Base-by-base conservation (phyloP, 2,888 invertebrate species). In the Mystacides longicornis region DNA sequence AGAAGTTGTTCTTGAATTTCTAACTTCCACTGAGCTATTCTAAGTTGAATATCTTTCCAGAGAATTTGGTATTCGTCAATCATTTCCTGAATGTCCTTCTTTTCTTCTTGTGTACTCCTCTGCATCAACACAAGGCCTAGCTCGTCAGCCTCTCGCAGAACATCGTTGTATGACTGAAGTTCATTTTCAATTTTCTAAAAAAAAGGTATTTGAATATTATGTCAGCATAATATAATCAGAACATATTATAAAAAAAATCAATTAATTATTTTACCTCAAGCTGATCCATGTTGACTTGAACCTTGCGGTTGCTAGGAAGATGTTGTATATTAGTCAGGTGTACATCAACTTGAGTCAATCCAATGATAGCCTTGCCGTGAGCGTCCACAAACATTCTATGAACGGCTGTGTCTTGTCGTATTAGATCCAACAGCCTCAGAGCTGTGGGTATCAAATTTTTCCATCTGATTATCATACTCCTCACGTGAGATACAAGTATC, bases 291-390 rank as follows among this genome's bases (percentile, higher is more conserved):
- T 65, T 77, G 63, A 64, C 78, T 57, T 48, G 72, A 63, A 67
- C 75, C 65, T 69, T 80, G 62, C 64, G 72, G 61, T 65, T 79
- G 64, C 62, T 70, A 0, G 80, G 73, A 1, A 87, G 72, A 63
- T 83, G 83, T 64, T 87, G 78, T 2, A 87, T 70, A 55, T 87
- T 79, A 0, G 87, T 87, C 16, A 92, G 71, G 33, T 83, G 75
- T 0, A 86, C 85, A 64, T 90, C 88, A 0, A 88, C 78, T 63
- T 83, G 82, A 0, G 85, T 85, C 20, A 91, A 69, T 2, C 82
- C 81, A 11, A 87, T 79, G 0, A 90, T 80, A 0, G 87, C 85
- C 23, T 79, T 80, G 3, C 85, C 83, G 57, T 90, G 89, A 14
- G 85, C 84, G 2, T 81, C 78, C 14, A 83, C 79, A 64, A 90